Conservation (phyloP, 2,888 invertebrate species). For the Rhamnusium bicolor region DNA sequence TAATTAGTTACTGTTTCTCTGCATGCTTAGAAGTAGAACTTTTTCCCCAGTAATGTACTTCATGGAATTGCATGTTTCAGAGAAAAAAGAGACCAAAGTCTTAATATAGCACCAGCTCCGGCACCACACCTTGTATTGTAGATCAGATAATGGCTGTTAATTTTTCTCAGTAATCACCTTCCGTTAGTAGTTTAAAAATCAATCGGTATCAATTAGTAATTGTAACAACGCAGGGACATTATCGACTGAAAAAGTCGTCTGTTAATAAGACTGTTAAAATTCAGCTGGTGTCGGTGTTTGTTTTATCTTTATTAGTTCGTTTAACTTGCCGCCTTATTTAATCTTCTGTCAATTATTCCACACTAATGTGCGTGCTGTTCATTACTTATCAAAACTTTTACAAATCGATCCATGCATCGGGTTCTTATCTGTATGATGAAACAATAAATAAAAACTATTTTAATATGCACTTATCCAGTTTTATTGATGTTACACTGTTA, state of each 20-base stretch:
- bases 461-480: neutral
- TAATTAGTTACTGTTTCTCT: slow-evolving; percentile 24
- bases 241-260: slow-evolving; percentile 57
- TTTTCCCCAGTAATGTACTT: slow-evolving; percentile 20
- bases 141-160: slow-evolving; percentile 39
- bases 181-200: slow-evolving; percentile 50
- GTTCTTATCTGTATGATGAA: slow-evolving; percentile 1
- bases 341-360: slow-evolving; percentile 58
- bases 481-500: neutral
- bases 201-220: slow-evolving; percentile 63
- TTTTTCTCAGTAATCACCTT: slow-evolving; percentile 51
- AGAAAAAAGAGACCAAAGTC: slow-evolving; percentile 31
- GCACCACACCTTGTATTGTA: slow-evolving; percentile 36
- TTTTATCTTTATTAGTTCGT: slow-evolving; percentile 62
- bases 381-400: slow-evolving; percentile 54
- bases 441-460: neutral
- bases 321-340: slow-evolving; percentile 59
- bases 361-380: slow-evolving; percentile 54
- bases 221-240: slow-evolving; percentile 61
- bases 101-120: slow-evolving; percentile 37
- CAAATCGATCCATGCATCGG: slow-evolving; percentile 50
- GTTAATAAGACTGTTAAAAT: slow-evolving; percentile 62
- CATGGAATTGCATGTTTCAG: neutral
- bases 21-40: neutral
- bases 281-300: slow-evolving; percentile 61